Base-by-base conservation (phyloP, 2,113 vertebrate species). In the Etheostoma spectabile region DNA sequence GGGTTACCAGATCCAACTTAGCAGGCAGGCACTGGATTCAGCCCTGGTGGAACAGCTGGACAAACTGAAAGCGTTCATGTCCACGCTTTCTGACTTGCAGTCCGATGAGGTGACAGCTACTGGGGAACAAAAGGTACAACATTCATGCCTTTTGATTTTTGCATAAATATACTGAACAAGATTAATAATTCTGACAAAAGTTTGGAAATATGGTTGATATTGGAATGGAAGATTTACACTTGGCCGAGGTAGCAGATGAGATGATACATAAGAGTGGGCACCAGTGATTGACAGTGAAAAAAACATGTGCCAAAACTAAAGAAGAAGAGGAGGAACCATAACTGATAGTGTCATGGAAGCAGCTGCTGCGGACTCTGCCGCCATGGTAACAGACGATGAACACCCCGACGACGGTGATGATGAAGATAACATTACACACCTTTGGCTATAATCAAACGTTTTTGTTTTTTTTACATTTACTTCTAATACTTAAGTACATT, bases 1-100 rank as follows among this genome's bases (percentile, higher is more conserved):
- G 8, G 92, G 90, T 11, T 95, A 95, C 83, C 87, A 86, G 64
- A 77, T 96, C 35, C 84, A 92, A 59, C 81, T 94, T 56, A 85
- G 80, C 15, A 38, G 56, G 7, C 53, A 88, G 0, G 53, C 94
- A 5, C 69, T 71, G 30, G 93, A 95, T 16, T 45, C 38, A 1
- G 53, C 35, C 8, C 91, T 96, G 22, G 38, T 59, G 24, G 64
- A 82, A 16, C 83, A 95, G 68, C 88, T 96, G 52, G 42, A 85
- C 16, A 67, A 59, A 18, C 83, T 96, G 5, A 87, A 79, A 64
- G 75, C 83, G 6, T 66, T 89, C 27, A 89, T 95, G 42, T 61
- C 62, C 30, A 45, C n/a, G 0, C 42, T 85, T 2, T 53, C 76
- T 21, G 38, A 83, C 19, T 46, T 51, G 24, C 65, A 53, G 57